phyloP scores from a whole-genome alignment of 2,113 vertebrate genomes.

The Sula dactylatra region DNA sequence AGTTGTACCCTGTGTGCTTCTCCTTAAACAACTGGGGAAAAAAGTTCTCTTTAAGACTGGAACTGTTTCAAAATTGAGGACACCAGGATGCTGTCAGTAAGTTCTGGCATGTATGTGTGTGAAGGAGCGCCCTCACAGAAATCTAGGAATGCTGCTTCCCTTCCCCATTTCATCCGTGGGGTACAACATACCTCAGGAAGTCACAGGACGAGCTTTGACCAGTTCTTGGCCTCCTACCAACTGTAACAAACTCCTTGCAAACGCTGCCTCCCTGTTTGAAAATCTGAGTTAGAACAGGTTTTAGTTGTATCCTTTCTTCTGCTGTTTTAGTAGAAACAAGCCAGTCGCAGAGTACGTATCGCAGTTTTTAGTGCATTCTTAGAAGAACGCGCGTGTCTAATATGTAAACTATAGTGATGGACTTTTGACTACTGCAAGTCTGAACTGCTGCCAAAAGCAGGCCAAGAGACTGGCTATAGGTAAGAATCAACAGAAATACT shows the following conservation, averaged over 20 bases:
- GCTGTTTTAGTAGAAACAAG: accelerated
- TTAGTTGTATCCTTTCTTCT: not conserved
- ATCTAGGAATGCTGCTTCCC: not conserved
- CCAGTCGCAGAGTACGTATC: accelerated
- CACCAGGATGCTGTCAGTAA: not conserved
- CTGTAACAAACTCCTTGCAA: not conserved
- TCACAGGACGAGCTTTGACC: not conserved
- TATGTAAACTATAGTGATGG: accelerated
- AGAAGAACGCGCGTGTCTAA: not conserved
- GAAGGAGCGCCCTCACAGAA: accelerated
- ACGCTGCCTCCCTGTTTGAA: not conserved
- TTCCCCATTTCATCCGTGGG: accelerated
- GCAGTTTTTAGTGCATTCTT: not conserved
- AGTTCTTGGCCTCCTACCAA: not conserved
- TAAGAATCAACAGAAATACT: not conserved
- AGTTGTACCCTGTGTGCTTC: not conserved
- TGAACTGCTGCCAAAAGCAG: not conserved
- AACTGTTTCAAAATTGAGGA: not conserved
- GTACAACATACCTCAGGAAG: not conserved
- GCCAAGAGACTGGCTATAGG: not conserved
- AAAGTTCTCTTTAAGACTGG: not conserved
- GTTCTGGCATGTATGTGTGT: accelerated
- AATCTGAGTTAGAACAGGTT: not conserved
- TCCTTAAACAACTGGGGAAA: not conserved
- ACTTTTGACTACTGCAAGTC: not conserved